Base-by-base conservation (phyloP, 2,797 vertebrate genomes). In the Acanthopagrus latus region DNA sequence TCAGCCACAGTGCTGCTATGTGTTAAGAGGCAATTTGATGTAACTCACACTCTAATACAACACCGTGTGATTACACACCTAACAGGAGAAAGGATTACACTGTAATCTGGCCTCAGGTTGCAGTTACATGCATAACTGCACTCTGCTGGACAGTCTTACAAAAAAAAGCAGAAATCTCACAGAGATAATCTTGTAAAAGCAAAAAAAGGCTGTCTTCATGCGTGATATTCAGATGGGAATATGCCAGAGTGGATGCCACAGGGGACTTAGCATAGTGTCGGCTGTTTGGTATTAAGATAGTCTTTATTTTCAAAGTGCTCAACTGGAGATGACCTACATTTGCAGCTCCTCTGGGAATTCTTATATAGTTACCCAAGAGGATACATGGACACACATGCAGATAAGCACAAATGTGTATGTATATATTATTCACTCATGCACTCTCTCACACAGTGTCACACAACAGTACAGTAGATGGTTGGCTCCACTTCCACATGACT, bases 281-380 rank as follows among this genome's bases (percentile, higher is more conserved):
- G 33, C 64, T 68, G 52, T 69, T 71, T 44, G 73, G 60, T 74
- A 65, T 86, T 68, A 81, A 65, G 21, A 64, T 58, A 71, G 75
- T 64, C 64, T 73, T 81, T 70, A 73, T 80, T 78, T 70, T 80
- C 38, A 64, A 68, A 71, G 74, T 64, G 75, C 74, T 88, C 68
- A 50, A 68, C 70, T 73, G 62, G 21, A 71, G 43, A 66, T 86
- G 86, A 86, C 88, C 89, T 88, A 90, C 81, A 90, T 93, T 83
- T 46, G 1, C 70, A 60, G 78, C 76, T 81, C 69, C 74, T 71
- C 76, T 51, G 74, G 81, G 69, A 79, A 76, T 77, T 74, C 63
- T 47, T 64, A 46, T 63, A 64, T 14, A 64, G 81, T 83, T 80
- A 70, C 10, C 76, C 55, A 54, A 64, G 41, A 65, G 59, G 59